phyloP scores from a whole-genome alignment of 1,140 invertebrate species.

The Dreissena polymorpha region DNA sequence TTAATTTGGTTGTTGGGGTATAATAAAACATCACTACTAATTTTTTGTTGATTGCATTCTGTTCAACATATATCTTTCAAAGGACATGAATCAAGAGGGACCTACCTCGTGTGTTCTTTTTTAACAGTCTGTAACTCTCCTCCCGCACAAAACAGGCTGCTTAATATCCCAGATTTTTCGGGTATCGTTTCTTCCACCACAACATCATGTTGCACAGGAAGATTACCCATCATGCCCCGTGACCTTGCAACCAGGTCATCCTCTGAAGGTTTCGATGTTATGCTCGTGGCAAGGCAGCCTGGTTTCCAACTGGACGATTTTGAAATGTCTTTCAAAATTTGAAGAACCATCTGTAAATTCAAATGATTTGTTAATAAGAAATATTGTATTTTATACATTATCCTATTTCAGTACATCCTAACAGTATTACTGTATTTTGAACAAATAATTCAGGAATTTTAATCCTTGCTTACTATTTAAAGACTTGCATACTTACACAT shows the following conservation, averaged over 20 bases:
- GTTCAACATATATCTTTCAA: no score
- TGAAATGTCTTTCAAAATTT: constrained; percentile 66
- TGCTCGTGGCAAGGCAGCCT: constrained; percentile 64
- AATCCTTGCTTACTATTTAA: no score
- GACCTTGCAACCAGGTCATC: constrained; percentile 50
- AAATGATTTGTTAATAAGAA: not conserved
- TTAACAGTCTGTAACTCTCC: constrained; percentile 30
- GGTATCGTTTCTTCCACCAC: constrained; percentile 57
- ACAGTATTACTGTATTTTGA: not conserved
- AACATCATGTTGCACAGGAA: constrained; percentile 65
- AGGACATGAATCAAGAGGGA: no score
- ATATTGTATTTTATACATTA: not conserved
- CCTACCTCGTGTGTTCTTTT: constrained; percentile 51
- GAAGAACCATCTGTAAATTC: constrained; percentile 61
- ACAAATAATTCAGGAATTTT: not conserved
- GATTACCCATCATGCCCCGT: constrained; percentile 54
- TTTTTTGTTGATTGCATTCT: no score
- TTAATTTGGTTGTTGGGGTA: no score
- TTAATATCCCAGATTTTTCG: constrained; percentile 11
- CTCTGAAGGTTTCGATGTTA: constrained; percentile 36
- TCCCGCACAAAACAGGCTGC: not conserved
- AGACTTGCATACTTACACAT: no score
- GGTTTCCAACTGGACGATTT: constrained; percentile 71
- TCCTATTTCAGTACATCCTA: not conserved
- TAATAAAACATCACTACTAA: no score